Evolutionary conservation across 2,113 vertebrate genomes (phyloP), one percentile per base, ranked within the genome.

Genomic region (Zootoca vivipara): DNA sequence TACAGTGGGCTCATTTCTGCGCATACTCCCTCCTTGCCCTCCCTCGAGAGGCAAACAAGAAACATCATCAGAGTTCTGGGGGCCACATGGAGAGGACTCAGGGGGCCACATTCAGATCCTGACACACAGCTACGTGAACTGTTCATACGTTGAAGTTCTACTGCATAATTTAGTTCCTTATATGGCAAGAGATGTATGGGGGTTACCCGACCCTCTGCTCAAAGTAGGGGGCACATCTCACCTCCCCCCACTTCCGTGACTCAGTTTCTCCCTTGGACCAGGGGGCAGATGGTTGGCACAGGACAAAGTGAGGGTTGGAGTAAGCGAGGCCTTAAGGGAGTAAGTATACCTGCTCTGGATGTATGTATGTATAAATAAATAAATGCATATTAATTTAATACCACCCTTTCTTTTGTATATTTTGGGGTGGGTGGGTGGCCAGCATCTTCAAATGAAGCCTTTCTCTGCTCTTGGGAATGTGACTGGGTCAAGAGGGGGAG

Each of bases 381-480:
- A 75, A 86, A 86, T 67, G 58, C 38, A 22, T n/a, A 67, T 86
- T 86, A 78, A 86, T 86, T 86, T 86, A 86, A 33, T 3, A 58
- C 6, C 2, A 5, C 20, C 35, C 4, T n/a, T 40, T 10, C 82
- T 16, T 52, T 52, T 62, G 52, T 75, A 15, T 56, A 4, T 62
- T 26, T 72, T 40, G 83, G 33, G 56, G 33, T 28, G 83, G 2
- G 46, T 10, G 12, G 2, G 30, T 69, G 12, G 28, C 56, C 35
- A 65, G 33, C 74, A 4, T 28, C 38, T 77, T 42, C 38, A 77
- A 4, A 28, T 5, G 38, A 26, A 40, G 38, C 13, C 40, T 42
- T 13, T 22, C 38, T 26, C 74, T 42, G 24, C 22, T 24, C 40
- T 77, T 24, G 40, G 67, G 26, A 12, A 26, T 24, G 15, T 42